These are phyloP conservation scores for Clitarchus hookeri DNA, from an alignment of 2,888 invertebrate genomes.

Conservation along the genomic window DNA sequence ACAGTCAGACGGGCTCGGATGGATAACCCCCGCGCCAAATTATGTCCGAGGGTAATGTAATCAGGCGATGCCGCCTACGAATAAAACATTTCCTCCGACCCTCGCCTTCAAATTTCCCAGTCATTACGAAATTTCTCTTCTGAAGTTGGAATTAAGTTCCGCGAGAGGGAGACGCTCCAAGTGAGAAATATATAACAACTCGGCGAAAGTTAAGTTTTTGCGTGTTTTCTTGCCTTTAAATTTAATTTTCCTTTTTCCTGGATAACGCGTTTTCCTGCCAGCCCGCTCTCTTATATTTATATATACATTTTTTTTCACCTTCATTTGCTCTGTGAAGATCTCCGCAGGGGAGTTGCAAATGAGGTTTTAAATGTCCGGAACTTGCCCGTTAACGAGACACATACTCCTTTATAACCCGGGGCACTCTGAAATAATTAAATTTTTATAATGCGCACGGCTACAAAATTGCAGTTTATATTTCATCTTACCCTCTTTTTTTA, in stretches of 20 bases:
- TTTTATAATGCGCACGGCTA: not conserved
- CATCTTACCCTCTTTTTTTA: not conserved
- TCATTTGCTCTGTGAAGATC: not conserved
- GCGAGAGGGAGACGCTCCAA: not conserved
- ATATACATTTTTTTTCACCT: not conserved
- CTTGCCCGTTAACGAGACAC: not conserved
- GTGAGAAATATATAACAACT: slow-evolving; percentile 3
- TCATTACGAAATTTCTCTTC: not conserved
- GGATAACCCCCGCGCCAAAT: not conserved
- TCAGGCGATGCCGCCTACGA: not conserved
- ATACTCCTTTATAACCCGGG: not conserved
- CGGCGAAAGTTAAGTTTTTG: not conserved
- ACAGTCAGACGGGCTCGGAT: too few relatives aligned
- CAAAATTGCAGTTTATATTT: not conserved
- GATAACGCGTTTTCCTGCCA: not conserved
- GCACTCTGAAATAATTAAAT: not conserved
- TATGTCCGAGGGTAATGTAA: not conserved
- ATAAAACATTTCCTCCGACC: not conserved
- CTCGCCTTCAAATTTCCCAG: not conserved
- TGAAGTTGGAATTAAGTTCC: slow-evolving; percentile 4
- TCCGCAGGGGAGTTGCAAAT: not conserved
- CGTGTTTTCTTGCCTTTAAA: not conserved
- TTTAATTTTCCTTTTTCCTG: slow-evolving; percentile 3
- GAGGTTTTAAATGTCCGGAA: slow-evolving; percentile 14
- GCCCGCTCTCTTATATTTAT: not conserved